Evolutionary conservation across 1,140 invertebrate genomes (phyloP), one percentile per base, ranked within the genome.

Genomic region (Penaeus chinensis): DNA sequence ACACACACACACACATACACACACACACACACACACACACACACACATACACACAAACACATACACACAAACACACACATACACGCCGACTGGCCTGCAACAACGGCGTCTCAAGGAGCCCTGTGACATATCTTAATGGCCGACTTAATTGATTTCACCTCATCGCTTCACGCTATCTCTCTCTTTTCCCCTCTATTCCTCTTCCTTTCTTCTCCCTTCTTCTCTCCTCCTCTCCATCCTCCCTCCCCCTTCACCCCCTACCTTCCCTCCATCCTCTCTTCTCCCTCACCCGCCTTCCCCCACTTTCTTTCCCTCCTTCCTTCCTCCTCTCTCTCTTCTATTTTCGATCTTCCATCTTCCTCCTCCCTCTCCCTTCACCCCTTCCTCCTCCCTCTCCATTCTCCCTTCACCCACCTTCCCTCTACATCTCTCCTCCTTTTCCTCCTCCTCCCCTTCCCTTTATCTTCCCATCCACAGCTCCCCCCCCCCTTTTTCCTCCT

Each of bases 131-230:
- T 54, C 54, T 54, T 54, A 54, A 54, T 54, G 54, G 54, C 54
- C 54, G 10, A 54, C n/a, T 71, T 71, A 71, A 71, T 71, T 71
- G 66, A 32, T 71, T 71, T 71, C 66, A 71, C 66, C 11, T 3
- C n/a, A 24, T 32, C n/a, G 32, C n/a, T 77, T 20, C 5, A 37
- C 27, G 3, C 74, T 2, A 0, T 22, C 71, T 7, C 42, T 27
- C 24, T 24, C 24, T 22, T 22, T 60, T 18, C 24, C 54, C 60
- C n/a, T 69, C 66, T 24, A 19, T 5, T 74, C 71, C 16, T 74
- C n/a, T 74, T 37, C 5, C 5, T 2, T 37, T 5, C n/a, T 10
- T 74, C 42, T 24, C n/a, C 4, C n/a, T 74, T 74, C 42, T 24
- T 24, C 20, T 79, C 19, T 3, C n/a, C 24, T 79, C 42, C 42